Percentiles rank a stretch among this genome's conserved stretches.
Conservation (phyloP, 2,797 vertebrate genomes). For the Psittacula derbiana region DNA sequence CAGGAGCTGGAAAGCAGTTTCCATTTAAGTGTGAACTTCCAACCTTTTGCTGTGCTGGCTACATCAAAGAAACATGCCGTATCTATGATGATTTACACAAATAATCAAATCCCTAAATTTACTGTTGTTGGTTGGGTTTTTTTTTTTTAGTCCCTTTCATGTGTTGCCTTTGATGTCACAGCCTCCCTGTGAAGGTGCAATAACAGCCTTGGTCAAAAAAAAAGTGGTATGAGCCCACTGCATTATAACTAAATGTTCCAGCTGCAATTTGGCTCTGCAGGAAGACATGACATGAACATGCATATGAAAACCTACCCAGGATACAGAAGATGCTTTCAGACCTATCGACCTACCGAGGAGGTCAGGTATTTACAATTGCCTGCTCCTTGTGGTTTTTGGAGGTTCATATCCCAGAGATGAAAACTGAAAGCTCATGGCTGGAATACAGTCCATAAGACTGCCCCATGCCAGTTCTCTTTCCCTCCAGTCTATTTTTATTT, state of each 20-base stretch:
- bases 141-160: neutral
- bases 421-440: neutral
- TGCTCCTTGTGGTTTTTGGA: neutral
- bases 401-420: neutral
- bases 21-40: neutral
- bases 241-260: neutral
- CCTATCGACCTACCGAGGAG: neutral
- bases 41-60: neutral
- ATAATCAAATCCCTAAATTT: constrained; percentile 32
- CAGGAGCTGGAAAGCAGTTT: neutral
- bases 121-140: neutral
- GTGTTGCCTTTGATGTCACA: constrained; percentile 52
- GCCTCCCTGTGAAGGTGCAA: neutral
- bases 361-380: neutral
- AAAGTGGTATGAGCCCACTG: neutral
- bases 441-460: neutral
- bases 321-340: neutral
- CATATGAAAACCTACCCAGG: neutral
- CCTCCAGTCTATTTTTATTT: neutral
- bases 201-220: neutral
- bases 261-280: neutral
- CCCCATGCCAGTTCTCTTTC: neutral
- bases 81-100: constrained; percentile 36
- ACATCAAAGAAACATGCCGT: constrained; percentile 31
- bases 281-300: neutral